Conservation (phyloP, 2,797 vertebrate genomes). For the Tapera naevia region DNA sequence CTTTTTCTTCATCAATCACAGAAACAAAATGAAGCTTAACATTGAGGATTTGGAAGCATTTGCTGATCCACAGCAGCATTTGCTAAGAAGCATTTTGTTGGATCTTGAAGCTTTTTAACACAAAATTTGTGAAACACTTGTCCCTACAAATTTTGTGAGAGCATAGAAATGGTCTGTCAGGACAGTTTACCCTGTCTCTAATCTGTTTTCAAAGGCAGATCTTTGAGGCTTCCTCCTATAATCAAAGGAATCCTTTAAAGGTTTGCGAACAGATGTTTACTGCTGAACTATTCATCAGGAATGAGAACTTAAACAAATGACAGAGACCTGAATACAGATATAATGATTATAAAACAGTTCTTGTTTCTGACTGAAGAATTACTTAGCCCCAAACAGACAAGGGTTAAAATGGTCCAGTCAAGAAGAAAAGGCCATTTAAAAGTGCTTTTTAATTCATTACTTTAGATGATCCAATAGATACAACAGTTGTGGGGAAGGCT, state of each 20-base stretch:
- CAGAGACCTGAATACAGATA: background rate
- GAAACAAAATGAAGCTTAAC: background rate
- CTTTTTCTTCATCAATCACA: background rate
- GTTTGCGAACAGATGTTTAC: background rate
- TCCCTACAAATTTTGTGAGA: background rate
- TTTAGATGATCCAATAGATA: background rate
- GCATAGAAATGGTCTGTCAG: background rate
- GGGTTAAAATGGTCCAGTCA: background rate
- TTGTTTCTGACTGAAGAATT: background rate
- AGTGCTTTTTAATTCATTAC: background rate
- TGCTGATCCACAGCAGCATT: background rate
- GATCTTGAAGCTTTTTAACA: background rate
- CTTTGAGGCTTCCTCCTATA: background rate
- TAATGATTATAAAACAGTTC: background rate
- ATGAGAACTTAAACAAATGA: background rate
- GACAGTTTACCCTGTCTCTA: background rate
- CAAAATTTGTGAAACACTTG: background rate
- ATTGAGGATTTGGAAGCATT: background rate
- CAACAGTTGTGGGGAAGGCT: background rate
- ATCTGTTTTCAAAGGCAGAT: background rate
- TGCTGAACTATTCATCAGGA: background rate
- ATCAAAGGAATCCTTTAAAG: background rate
- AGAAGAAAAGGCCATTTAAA: background rate
- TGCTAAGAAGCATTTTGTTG: background rate
- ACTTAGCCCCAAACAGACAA: background rate